These are phyloP conservation scores for Anarrhichthys ocellatus DNA, from an alignment of 2,113 vertebrate species.

Conservation along the genomic window DNA sequence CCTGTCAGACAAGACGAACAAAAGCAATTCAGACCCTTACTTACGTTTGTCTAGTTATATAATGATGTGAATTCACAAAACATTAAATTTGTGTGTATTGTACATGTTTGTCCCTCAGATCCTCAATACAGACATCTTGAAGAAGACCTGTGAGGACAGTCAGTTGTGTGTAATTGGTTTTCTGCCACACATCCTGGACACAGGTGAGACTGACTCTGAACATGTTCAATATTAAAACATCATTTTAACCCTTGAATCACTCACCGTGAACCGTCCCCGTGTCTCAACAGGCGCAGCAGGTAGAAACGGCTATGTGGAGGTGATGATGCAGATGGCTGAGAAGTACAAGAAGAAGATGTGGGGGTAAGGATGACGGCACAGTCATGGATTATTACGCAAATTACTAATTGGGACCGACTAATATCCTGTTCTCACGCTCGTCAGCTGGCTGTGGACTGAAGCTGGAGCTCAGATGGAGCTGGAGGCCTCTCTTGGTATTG, in stretches of 20 bases:
- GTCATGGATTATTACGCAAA: no score
- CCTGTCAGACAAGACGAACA: not conserved
- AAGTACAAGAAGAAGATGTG: slow-evolving; percentile 99
- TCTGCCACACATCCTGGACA: slow-evolving; percentile 96
- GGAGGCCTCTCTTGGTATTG: slow-evolving; percentile 92
- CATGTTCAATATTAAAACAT: not conserved
- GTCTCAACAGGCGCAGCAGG: slow-evolving; percentile 87
- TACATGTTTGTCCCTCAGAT: slow-evolving; percentile 83
- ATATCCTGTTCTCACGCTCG: not conserved
- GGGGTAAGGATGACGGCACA: slow-evolving; percentile 87
- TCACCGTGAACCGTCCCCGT: not conserved
- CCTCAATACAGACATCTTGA: slow-evolving; percentile 86
- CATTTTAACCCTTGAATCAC: not conserved
- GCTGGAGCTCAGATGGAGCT: slow-evolving; percentile 92
- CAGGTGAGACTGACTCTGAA: slow-evolving; percentile 81
- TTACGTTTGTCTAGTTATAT: not conserved
- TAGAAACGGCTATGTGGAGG: slow-evolving; percentile 92
- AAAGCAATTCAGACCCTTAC: not conserved
- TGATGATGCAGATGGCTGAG: slow-evolving; percentile 93
- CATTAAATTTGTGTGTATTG: not conserved
- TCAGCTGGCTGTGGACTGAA: slow-evolving; percentile 91
- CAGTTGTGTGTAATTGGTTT: slow-evolving; percentile 94
- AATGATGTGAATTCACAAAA: not conserved
- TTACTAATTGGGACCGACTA: not conserved
- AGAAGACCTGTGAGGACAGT: slow-evolving; percentile 91